Evolutionary conservation across 2,113 vertebrate species (phyloP), one percentile per base, ranked within the genome.

Genomic region (Origma solitaria): DNA sequence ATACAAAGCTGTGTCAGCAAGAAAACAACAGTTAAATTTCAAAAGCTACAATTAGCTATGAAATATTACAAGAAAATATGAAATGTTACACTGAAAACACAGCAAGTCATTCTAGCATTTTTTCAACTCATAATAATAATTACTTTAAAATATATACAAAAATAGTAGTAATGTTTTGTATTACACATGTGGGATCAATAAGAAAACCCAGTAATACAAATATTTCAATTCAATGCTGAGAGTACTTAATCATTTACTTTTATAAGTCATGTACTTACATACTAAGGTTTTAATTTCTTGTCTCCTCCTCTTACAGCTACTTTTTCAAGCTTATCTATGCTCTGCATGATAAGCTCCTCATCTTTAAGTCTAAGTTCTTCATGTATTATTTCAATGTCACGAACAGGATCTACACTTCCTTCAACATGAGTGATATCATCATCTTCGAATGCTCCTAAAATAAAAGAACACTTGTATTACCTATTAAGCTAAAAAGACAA

Each of bases 341-440:
- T 98, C 30, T 99, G 99, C 57, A 88, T 94, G 71, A 99, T 98
- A 98, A 99, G 98, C 97, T 99, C 98, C 95, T 99, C 98, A 97
- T 99, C 99, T 97, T 99, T 99, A 96, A 99, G 98, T 95, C 99
- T 98, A 69, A 99, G 98, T 88, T 99, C 99, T 97, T 99, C 99
- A 10, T 99, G 99, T 95, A 98, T 98, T 93, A 98, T 98, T 98
- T 98, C 98, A 76, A 98, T 98, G 94, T 99, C 99, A 94, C 99
- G 98, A 88, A 99, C 98, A 24, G 99, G 99, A 97, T 99, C 99
- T 25, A 99, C 99, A 13, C 98, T 99, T 85, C 99, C 99, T 98
- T 99, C 99, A 94, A 99, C 98, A 7, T 99, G 99, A 37, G 99
- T 98, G 76, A 99, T 99, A 93, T 99, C 99, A 97, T 99, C 99